Conservation (phyloP, 2,797 vertebrate species). For the Spinibarbus caldwelli region DNA sequence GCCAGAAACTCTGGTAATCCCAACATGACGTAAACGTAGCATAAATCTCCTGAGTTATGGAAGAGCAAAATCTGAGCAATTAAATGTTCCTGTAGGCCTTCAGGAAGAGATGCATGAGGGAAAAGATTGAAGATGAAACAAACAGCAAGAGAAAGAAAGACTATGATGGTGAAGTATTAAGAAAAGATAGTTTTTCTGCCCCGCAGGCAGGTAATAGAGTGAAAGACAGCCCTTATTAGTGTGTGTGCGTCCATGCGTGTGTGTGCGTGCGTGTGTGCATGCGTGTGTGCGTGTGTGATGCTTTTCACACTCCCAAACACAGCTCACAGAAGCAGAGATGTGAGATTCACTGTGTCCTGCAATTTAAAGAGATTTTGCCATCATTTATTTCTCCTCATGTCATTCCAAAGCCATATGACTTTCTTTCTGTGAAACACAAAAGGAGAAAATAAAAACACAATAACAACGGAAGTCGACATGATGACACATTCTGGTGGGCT, state of each 20-base stretch:
- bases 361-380: neutral
- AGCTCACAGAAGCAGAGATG: too few species aligned
- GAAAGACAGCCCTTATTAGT: neutral
- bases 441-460: neutral
- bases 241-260: too few species aligned
- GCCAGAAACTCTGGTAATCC: neutral
- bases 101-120: neutral
- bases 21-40: neutral
- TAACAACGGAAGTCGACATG: neutral
- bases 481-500: neutral
- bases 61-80: neutral
- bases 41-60: neutral
- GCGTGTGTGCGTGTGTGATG: neutral
- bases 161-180: constrained; percentile 1
- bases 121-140: neutral
- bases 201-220: neutral
- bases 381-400: neutral
- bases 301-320: neutral
- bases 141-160: neutral
- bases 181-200: neutral
- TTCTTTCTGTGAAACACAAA: neutral
- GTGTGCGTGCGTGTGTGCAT: too few species aligned
- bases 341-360: neutral
- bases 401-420: neutral
- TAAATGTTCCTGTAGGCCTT: neutral